phyloP scores from a whole-genome alignment of 2,888 invertebrate genomes.

The Amphimallon solstitiale region DNA sequence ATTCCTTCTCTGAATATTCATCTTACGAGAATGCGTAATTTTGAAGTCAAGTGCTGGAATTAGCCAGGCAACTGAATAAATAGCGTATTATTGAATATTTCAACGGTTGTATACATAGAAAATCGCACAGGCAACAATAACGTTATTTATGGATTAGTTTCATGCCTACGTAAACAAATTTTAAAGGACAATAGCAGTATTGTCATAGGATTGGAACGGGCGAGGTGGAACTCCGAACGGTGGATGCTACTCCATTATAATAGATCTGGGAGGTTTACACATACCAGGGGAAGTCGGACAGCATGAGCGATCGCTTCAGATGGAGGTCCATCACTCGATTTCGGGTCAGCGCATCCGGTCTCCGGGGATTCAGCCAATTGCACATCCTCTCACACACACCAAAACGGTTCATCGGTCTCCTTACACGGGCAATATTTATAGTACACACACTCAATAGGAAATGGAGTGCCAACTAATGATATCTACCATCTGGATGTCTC shows the following conservation, averaged over 20 bases:
- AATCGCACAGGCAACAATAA: conserved; percentile 7
- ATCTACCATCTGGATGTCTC: conserved; percentile 24
- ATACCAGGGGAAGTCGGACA: conserved; percentile 50
- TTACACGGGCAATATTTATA: conserved; percentile 26
- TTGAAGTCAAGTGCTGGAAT: neutral
- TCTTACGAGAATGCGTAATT: too few relatives aligned
- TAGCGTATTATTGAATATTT: conserved; percentile 10
- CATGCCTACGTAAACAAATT: conserved; percentile 27
- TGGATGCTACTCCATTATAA: conserved; percentile 35
- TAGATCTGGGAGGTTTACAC: conserved; percentile 43
- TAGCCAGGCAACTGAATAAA: conserved; percentile 13
- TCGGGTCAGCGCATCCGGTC: conserved; percentile 48
- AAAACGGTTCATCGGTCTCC: conserved; percentile 29
- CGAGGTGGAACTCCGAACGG: conserved; percentile 20
- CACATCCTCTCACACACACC: conserved; percentile 35
- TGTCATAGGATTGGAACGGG: conserved; percentile 10
- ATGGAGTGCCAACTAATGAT: conserved; percentile 31
- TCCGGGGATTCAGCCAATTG: conserved; percentile 46
- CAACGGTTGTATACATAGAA: neutral
- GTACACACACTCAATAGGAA: conserved; percentile 29
- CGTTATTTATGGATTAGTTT: conserved; percentile 27
- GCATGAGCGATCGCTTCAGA: conserved; percentile 54
- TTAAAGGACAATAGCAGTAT: conserved; percentile 21
- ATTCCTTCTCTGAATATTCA: too few relatives aligned
- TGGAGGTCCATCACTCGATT: conserved; percentile 53